These are phyloP conservation scores for Loriculus beryllinus DNA, from an alignment of 2,797 vertebrate genomes.

Conservation along the genomic window DNA sequence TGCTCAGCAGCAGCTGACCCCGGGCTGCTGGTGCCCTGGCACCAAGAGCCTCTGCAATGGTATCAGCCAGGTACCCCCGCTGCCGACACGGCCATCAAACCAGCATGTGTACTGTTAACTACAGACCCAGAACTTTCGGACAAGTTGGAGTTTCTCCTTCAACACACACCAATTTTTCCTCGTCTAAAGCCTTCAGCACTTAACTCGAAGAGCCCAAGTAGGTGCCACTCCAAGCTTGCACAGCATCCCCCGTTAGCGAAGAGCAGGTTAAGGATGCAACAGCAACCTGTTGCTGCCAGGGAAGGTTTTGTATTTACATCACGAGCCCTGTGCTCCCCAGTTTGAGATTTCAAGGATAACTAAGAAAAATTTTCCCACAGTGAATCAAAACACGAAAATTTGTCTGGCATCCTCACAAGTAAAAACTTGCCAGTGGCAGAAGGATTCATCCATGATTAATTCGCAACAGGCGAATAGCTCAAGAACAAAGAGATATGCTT, in stretches of 20 bases:
- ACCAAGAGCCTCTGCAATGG: neutral
- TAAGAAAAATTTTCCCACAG: constrained; percentile 34
- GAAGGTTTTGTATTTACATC: neutral
- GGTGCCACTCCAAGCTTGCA: neutral
- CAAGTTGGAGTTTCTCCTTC: neutral
- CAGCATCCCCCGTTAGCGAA: neutral
- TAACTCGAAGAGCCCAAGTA: neutral
- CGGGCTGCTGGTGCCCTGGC: accelerated
- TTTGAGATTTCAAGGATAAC: constrained; percentile 19
- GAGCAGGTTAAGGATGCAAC: neutral
- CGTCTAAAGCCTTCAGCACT: neutral
- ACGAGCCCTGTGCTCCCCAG: accelerated
- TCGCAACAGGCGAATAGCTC: neutral
- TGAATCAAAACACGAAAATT: constrained; percentile 35
- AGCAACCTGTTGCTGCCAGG: neutral
- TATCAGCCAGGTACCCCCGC: neutral
- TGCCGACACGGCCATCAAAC: accelerated
- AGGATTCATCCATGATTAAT: constrained; percentile 37
- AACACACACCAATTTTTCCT: neutral
- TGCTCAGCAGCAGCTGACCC: neutral
- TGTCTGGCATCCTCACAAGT: constrained; percentile 36
- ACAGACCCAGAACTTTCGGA: accelerated
- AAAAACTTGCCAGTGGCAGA: constrained; percentile 34
- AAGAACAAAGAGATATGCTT: constrained; percentile 7
- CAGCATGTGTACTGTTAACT: accelerated